A percentile compares a stretch with the other conserved stretches of the same genome.
Evolutionary conservation across 1,140 invertebrate species (phyloP).

Genomic region (Pogonomyrmex barbatus): DNA sequence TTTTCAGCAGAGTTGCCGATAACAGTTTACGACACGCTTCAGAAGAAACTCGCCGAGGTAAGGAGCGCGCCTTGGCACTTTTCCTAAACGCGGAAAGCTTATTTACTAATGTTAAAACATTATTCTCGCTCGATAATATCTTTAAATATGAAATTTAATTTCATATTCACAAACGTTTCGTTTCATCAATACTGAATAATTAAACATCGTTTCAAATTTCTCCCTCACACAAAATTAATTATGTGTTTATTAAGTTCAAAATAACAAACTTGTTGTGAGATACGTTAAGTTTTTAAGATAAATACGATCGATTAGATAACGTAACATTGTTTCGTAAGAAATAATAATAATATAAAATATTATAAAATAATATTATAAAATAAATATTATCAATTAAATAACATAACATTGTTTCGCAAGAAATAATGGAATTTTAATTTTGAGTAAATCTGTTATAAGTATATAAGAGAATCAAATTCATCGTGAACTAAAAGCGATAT

Average conservation of each 20-base stretch:
- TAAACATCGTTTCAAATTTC: neutral
- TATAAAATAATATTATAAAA: neutral
- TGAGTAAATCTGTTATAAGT: neutral
- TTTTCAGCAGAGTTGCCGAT: constrained; percentile 51
- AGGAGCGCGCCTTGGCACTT: neutral
- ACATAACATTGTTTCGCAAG: neutral
- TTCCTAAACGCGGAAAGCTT: constrained; percentile 8
- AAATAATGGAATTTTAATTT: constrained; percentile 3
- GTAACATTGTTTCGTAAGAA: no score
- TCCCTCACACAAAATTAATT: neutral
- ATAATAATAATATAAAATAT: no score
- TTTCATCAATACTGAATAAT: neutral
- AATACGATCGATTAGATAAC: no score
- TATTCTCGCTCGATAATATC: neutral
- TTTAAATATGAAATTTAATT: constrained; percentile 27
- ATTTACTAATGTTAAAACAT: constrained; percentile 22
- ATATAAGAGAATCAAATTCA: neutral
- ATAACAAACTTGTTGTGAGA: no score
- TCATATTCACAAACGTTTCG: neutral
- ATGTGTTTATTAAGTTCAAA: neutral
- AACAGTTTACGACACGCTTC: constrained; percentile 67
- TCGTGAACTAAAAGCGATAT: neutral
- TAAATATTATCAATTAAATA: neutral
- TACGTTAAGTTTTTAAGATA: no score
- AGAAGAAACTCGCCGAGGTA: constrained; percentile 50